Percentiles rank a stretch among this genome's conserved stretches.
These are phyloP conservation scores for Chelmon rostratus DNA, from an alignment of 2,797 vertebrate species.

Conservation along the genomic window DNA sequence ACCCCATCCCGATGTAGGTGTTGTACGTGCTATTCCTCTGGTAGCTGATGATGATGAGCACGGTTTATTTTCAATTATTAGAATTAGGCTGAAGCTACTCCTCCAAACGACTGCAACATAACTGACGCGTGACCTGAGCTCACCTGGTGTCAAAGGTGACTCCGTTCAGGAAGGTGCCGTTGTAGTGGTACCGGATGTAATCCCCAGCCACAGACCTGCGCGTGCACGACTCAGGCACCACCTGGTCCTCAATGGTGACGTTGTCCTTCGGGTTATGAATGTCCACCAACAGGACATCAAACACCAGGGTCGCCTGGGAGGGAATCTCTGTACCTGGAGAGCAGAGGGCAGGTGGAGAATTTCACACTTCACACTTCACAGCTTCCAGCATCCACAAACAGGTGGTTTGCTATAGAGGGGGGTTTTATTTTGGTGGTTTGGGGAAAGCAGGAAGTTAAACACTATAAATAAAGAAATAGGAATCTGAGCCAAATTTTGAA, in stretches of 20 bases:
- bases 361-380: neutral
- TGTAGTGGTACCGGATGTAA: conserved; percentile 97
- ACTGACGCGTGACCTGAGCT: too few species aligned
- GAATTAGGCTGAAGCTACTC: neutral
- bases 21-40: conserved; percentile 95
- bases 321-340: conserved; percentile 90
- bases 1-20: conserved; percentile 97
- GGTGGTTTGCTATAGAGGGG: neutral
- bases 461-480: too few species aligned
- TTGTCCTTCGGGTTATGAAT: conserved; percentile 95
- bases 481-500: too few species aligned
- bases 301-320: conserved; percentile 93
- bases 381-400: neutral
- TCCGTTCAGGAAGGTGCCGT: conserved; percentile 93
- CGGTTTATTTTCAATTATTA: neutral
- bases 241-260: conserved; percentile 87
- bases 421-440: neutral
- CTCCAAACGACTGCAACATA: too few species aligned
- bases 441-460: too few species aligned
- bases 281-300: conserved; percentile 90
- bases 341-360: neutral
- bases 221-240: conserved; percentile 86
- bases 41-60: conserved; percentile 88
- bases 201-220: conserved; percentile 91
- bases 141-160: conserved; percentile 94